phyloP scores from a whole-genome alignment of 1,140 invertebrate species.

The Archegozetes longisetosus region DNA sequence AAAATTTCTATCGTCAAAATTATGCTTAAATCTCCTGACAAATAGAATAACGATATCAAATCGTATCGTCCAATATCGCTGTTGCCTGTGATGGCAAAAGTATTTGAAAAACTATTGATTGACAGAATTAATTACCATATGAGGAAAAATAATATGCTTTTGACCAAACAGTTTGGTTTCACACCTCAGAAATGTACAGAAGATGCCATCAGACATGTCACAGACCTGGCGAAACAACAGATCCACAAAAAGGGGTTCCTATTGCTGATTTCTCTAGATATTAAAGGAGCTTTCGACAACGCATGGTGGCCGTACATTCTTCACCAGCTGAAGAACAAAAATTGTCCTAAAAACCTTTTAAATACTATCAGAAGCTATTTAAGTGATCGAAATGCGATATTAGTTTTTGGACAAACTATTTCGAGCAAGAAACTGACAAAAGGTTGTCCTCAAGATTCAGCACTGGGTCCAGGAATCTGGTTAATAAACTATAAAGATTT shows the following conservation, averaged over 20 bases:
- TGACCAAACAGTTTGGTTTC: background rate
- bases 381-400: background rate
- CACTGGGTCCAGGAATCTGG: conserved; percentile 1
- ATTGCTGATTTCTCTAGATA: background rate
- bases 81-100: background rate
- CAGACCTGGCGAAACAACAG: background rate
- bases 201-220: background rate
- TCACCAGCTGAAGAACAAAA: background rate
- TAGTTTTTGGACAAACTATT: background rate
- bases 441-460: conserved; percentile 11
- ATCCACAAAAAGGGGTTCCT: background rate
- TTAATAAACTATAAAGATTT: background rate
- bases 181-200: background rate
- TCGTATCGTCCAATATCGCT: background rate
- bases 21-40: background rate
- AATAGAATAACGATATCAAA: background rate
- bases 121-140: background rate
- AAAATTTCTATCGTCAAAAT: background rate
- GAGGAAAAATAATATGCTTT: background rate
- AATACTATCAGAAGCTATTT: background rate
- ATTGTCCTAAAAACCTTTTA: background rate
- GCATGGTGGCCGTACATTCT: conserved; percentile 2
- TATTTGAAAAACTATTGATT: background rate
- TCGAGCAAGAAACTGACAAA: conserved; percentile 8
- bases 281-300: conserved; percentile 5